These are phyloP conservation scores for Dynastes tityus DNA, from an alignment of 2,888 invertebrate species.

Conservation along the genomic window DNA sequence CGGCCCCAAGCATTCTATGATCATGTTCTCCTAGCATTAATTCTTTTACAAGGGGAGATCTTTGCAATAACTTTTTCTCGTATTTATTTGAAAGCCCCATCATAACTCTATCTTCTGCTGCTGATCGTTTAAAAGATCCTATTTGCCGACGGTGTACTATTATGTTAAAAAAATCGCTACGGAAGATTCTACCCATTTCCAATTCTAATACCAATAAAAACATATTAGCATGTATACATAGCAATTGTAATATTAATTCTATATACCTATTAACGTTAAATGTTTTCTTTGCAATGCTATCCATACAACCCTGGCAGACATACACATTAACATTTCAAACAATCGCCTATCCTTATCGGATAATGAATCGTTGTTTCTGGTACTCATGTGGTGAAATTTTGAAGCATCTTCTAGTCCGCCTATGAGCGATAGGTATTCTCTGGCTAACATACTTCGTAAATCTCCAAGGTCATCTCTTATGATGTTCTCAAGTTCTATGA, in stretches of 20 bases:
- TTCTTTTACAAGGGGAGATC: constrained; percentile 76
- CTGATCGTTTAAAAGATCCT: constrained; percentile 65
- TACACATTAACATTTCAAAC: constrained; percentile 75
- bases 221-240: too few relatives aligned
- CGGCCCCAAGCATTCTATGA: constrained; percentile 75
- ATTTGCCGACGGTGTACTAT: constrained; percentile 70
- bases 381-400: constrained; percentile 77
- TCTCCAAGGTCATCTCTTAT: constrained; percentile 74
- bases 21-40: constrained; percentile 75
- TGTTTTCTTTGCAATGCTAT: constrained; percentile 76
- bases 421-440: constrained; percentile 76
- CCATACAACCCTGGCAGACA: constrained; percentile 78
- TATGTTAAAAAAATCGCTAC: constrained; percentile 76
- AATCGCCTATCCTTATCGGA: constrained; percentile 78
- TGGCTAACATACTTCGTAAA: constrained; percentile 75
- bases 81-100: constrained; percentile 72
- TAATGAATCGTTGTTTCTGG: constrained; percentile 73
- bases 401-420: constrained; percentile 73
- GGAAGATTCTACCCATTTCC: constrained; percentile 76
- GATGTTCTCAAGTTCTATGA: constrained; percentile 71
- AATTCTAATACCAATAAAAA: constrained; percentile 72
- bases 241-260: constrained; percentile 28
- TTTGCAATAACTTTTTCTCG: constrained; percentile 75
- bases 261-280: constrained; percentile 76
- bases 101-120: constrained; percentile 72